Evolutionary conservation across 2,888 invertebrate genomes (phyloP).

Genomic region (Spatulosminthurus flaviceps): DNA sequence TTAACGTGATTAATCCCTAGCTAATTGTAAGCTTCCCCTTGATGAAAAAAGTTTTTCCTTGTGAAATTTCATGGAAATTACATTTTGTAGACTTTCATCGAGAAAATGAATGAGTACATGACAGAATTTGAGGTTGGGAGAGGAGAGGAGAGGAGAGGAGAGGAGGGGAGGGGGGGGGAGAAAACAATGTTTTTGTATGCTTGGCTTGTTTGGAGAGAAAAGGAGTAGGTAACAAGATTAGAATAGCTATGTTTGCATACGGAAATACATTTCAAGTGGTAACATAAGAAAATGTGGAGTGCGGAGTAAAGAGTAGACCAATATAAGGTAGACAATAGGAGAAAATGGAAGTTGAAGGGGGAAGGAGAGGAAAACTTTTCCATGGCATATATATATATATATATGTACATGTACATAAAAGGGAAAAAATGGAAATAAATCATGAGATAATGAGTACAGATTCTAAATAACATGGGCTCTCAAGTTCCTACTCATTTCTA

Average conservation of each 20-base stretch:
- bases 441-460: constrained; percentile 14
- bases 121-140: no score
- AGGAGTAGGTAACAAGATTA: neutral
- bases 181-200: neutral
- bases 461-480: constrained; percentile 4
- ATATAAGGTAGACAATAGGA: neutral
- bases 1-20: no score
- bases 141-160: no score
- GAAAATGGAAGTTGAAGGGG: neutral
- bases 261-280: neutral
- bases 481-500: neutral
- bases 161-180: neutral
- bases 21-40: no score
- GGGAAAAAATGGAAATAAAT: constrained; percentile 13
- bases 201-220: neutral
- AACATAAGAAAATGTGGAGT: neutral
- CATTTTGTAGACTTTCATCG: no score
- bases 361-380: constrained; percentile 15
- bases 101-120: no score
- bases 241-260: neutral
- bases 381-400: neutral
- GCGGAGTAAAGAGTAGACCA: neutral
- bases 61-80: no score
- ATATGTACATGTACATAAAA: no score
- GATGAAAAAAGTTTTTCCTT: no score